Percentiles rank a stretch among this genome's conserved stretches.
phyloP scores from a whole-genome alignment of 2,113 vertebrate species.

The Ciconia maguari region DNA sequence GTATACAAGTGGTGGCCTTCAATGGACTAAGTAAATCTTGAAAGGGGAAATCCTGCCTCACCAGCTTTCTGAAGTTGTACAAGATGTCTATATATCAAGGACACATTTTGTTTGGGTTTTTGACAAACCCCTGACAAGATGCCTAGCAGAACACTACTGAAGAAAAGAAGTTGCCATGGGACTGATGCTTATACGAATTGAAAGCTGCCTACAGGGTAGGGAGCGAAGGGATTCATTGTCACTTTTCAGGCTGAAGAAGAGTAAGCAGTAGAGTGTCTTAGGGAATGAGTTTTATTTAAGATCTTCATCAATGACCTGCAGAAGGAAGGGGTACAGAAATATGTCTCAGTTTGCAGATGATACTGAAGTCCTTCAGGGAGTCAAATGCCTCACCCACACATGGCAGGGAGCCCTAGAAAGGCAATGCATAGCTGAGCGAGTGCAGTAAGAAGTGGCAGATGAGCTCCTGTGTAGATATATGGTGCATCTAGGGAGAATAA shows the following conservation, averaged over 20 bases:
- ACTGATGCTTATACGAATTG: not conserved
- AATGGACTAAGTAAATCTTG: not conserved
- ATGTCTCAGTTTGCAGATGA: not conserved
- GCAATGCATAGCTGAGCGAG: not conserved
- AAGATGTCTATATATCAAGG: not conserved
- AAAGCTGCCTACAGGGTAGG: not conserved
- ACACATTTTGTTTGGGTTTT: not conserved
- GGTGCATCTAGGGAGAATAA: not conserved
- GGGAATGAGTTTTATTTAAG: not conserved
- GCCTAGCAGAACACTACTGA: not conserved
- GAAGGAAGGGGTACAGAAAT: not conserved
- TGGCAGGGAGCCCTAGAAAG: not conserved
- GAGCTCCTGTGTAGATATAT: not conserved
- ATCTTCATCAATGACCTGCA: not conserved
- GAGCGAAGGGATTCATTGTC: not conserved
- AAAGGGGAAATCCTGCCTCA: not conserved
- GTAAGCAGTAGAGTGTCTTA: not conserved
- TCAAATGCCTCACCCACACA: fast-evolving
- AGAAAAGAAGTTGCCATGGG: not conserved
- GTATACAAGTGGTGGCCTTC: not conserved
- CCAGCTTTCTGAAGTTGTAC: not conserved
- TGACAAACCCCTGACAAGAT: not conserved
- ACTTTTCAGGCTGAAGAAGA: not conserved
- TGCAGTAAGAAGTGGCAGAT: not conserved
- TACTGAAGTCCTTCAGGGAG: not conserved